Conservation (phyloP, 2,113 vertebrate species). For the Sapajus apella region DNA sequence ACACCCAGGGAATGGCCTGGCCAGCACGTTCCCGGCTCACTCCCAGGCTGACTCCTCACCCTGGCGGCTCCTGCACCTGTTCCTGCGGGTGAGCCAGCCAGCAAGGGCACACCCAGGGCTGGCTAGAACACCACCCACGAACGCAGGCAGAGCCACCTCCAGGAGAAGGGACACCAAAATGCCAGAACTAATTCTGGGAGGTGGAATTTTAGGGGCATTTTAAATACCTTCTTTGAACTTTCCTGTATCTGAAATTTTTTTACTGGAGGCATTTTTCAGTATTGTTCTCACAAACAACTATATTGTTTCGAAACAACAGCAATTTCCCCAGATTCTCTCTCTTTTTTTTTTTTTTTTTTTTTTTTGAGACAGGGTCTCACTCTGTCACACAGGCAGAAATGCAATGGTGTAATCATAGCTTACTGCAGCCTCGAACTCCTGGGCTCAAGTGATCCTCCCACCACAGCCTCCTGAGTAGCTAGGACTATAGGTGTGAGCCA, state of each 20-base stretch:
- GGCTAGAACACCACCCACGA: neutral
- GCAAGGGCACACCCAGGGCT: neutral
- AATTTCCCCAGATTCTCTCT: neutral
- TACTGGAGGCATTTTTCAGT: neutral
- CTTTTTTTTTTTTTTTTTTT: no score
- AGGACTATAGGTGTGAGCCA: no score
- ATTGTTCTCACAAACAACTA: neutral
- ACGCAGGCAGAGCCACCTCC: neutral
- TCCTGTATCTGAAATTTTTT: neutral
- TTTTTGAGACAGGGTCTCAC: no score
- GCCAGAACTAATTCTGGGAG: neutral
- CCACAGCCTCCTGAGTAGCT: no score
- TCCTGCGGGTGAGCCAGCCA: neutral
- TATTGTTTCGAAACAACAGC: neutral
- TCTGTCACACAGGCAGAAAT: no score
- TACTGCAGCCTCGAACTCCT: no score
- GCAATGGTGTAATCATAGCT: no score
- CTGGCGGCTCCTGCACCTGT: neutral
- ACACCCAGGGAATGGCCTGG: neutral
- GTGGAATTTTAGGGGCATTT: neutral
- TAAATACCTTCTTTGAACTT: neutral
- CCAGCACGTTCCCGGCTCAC: neutral
- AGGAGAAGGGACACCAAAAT: no score
- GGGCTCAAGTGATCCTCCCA: no score
- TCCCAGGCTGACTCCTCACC: fast-evolving